A percentile compares a stretch with the other conserved stretches of the same genome.
These are phyloP conservation scores for Rhincodon typus DNA, from an alignment of 2,797 vertebrate genomes.

Conservation along the genomic window DNA sequence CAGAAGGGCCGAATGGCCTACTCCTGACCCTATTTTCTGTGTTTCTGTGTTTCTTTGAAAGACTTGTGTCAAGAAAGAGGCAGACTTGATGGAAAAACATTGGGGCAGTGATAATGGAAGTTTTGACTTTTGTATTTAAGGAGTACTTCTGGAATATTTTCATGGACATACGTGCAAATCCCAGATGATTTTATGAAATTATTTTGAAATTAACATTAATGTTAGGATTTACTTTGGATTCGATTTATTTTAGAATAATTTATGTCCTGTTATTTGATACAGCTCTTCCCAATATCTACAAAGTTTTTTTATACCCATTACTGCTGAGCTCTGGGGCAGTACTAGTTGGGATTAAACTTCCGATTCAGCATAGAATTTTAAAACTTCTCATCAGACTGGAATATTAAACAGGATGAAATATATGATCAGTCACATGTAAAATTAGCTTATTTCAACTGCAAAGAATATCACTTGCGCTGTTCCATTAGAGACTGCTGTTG, in stretches of 20 bases:
- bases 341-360: background rate
- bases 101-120: background rate
- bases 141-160: background rate
- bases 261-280: background rate
- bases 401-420: background rate
- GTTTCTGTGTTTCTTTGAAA: background rate
- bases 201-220: background rate
- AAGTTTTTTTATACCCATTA: background rate
- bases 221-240: constrained; percentile 5
- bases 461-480: background rate
- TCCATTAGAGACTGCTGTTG: background rate
- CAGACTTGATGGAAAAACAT: background rate
- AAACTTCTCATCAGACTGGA: background rate
- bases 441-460: background rate
- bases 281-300: background rate
- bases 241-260: background rate
- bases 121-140: background rate
- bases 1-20: no score
- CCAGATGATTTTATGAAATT: background rate
- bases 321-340: background rate
- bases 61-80: background rate
- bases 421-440: background rate
- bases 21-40: no score
- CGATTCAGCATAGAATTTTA: background rate
- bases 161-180: background rate